Base-by-base conservation (phyloP, 2,888 invertebrate genomes). In the Melipona bicolor region DNA sequence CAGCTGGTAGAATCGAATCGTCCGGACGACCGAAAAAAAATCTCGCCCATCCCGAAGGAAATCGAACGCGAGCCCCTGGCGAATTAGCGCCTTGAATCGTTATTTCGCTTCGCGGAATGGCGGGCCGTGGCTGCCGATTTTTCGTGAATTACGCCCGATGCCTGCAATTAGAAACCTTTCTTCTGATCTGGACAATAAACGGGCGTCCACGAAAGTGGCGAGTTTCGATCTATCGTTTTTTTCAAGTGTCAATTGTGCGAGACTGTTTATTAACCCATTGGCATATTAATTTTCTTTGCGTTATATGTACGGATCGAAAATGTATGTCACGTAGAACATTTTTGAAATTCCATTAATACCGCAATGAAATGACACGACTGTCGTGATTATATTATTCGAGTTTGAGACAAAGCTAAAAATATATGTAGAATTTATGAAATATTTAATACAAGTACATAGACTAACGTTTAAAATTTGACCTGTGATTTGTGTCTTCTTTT, bases 1-100 rank as follows among this genome's bases (percentile, higher is more conserved):
- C 59, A 61, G 17, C 54, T 13, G 59, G 27, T 1, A 4, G 73
- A 67, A 56, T 59, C 56, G 67, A 79, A 67, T 75, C 50, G 54
- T 19, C 21, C 5, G 21, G 32, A 52, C 19, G 27, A 43, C 21
- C 19, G 17, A 27, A 32, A 50, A 64, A 56, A 67, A 67, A 52
- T 43, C 43, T 21, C 56, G 65, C 65, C 49, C 32, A 32, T 36
- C 36, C n/a, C 73, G 27, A 27, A 56, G 19, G 49, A 32, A n/a
- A 43, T 50, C 56, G 59, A 50, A 27, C 56, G 56, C 27, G n/a
- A 49, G 21, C 21, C 24, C n/a, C 32, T 27, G 15, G 15, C 27
- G 19, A 61, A 61, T 72, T 72, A 62, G 4, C 72, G 49, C 13
- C 61, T 49, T n/a, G 36, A 19, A 71, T 17, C n/a, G 54, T 54